Evolutionary conservation across 37 sponge, comb jelly and placozoan species (phyloP), one percentile per base, ranked within the genome.

Genomic region (Theonella swinhoei): DNA sequence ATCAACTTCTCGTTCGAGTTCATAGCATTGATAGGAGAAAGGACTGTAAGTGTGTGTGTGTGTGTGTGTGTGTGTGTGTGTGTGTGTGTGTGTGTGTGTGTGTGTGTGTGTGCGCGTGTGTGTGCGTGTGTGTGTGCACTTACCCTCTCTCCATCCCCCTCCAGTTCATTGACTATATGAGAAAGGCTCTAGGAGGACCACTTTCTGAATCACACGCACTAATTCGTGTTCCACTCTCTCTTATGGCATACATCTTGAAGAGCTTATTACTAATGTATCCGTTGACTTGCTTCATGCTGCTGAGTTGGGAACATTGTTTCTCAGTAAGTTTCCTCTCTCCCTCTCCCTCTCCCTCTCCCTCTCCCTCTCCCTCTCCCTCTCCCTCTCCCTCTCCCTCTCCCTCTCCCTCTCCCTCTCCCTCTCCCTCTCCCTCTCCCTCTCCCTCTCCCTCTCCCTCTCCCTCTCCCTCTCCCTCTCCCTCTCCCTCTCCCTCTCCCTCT

Each of bases 1-100:
- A n/a, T 94, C 74, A 81, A 68, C 78, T 94, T 94, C 78, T 67
- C 82, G 1, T 81, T 87, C 1, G 95, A 97, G 79, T 60, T 92
- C 35, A 66, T 89, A 0, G 68, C 59, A 32, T 19, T 97, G 23
- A 30, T 63, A 3, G 81, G 86, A 7, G 97, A 97, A 68, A 89
- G 80, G 42, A 62, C 64, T 22, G 93, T 92, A 71, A 59, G 80
- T 85, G 54, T 65, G 60, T 58, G 60, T 58, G 60, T 58, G 60
- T 58, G 60, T 58, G 60, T 58, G 60, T 58, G 60, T 58, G 60
- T 58, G 60, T 58, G 60, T 19, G 19, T 11, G 60, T 58, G 19
- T 58, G 11, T 58, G 19, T 20, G 19, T 58, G 24, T 66, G n/a
- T n/a, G n/a, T n/a, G n/a, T n/a, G n/a, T n/a, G n/a, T 59, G 61